Base-by-base conservation (phyloP, 2,113 vertebrate genomes). In the Nymphicus hollandicus region DNA sequence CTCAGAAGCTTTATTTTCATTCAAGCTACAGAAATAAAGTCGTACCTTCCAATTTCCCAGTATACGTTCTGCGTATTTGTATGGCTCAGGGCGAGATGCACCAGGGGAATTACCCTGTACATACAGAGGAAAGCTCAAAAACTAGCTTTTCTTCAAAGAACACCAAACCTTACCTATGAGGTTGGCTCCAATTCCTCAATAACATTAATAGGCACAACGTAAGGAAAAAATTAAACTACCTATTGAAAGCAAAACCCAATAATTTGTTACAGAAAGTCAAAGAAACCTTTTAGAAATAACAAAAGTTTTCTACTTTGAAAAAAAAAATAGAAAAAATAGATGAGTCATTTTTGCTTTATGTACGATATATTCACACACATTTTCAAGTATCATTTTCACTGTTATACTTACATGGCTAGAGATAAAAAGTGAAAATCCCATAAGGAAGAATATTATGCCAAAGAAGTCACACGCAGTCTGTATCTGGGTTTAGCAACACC, bases 1-100 rank as follows among this genome's bases (percentile, higher is more conserved):
- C 96, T 95, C 89, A 92, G 92, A 97, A 96, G 93, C 92, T 97
- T 97, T 97, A 97, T 96, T 97, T 96, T 93, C 92, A 89, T 95
- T 95, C 94, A 95, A 93, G 72, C 96, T 96, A 97, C 96, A 97
- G 95, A 95, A 97, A 96, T 94, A 81, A 90, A 88, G 93, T 70
- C 81, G 72, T 92, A 97, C 94, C 94, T 97, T 94, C 91, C 88
- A 77, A 88, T 78, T 95, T 92, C 72, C 70, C 86, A 2, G 89
- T 84, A 49, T 92, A 95, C 17, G 78, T 82, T 93, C 91, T 95
- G 83, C 1, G 1, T 69, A 93, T 74, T 81, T 68, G 77, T 20
- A 84, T 5, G 69, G 88, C 89, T 97, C 91, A 93, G 91, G 88
- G 91, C 0, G 3, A 95, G 83, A 91, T 95, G 91, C 91, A 91